Evolutionary conservation across 1,140 invertebrate species (phyloP).

Genomic region (Ceratosolen solmsi): DNA sequence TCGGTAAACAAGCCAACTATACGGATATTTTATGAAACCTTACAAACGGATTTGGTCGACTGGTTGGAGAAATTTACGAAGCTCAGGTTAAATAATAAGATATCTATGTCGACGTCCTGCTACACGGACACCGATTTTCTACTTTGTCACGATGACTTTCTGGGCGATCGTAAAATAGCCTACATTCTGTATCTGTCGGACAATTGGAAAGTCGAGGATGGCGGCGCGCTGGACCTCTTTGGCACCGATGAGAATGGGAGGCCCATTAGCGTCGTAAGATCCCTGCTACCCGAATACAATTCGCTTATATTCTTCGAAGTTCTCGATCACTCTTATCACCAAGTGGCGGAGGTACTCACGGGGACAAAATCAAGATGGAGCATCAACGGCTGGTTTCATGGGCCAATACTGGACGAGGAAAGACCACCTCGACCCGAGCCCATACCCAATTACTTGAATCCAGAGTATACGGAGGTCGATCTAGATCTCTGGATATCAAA

Average conservation of each 20-base stretch:
- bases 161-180: conserved; percentile 81
- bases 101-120: conserved; percentile 82
- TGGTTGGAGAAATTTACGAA: conserved; percentile 78
- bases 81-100: conserved; percentile 74
- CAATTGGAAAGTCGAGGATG: conserved; percentile 77
- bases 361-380: conserved; percentile 78
- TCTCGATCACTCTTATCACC: conserved; percentile 74
- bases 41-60: conserved; percentile 75
- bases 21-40: conserved; percentile 73
- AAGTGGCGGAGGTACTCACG: conserved; percentile 79
- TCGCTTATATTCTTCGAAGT: conserved; percentile 84
- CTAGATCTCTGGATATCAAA: conserved; percentile 72
- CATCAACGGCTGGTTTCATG: conserved; percentile 86
- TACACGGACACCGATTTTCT: conserved; percentile 83
- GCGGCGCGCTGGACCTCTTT: conserved; percentile 80
- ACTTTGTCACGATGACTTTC: conserved; percentile 82
- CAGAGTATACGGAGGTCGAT: conserved; percentile 57
- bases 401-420: conserved; percentile 60
- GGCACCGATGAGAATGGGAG: conserved; percentile 74
- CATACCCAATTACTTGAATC: conserved; percentile 49
- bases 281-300: conserved; percentile 79
- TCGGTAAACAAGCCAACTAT: conserved; percentile 75
- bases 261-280: conserved; percentile 74
- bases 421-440: conserved; percentile 48
- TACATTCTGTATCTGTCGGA: conserved; percentile 80